A percentile compares a stretch with the other conserved stretches of the same genome.
These are phyloP conservation scores for Geotrypetes seraphini DNA, from an alignment of 2,797 vertebrate genomes.

Conservation along the genomic window DNA sequence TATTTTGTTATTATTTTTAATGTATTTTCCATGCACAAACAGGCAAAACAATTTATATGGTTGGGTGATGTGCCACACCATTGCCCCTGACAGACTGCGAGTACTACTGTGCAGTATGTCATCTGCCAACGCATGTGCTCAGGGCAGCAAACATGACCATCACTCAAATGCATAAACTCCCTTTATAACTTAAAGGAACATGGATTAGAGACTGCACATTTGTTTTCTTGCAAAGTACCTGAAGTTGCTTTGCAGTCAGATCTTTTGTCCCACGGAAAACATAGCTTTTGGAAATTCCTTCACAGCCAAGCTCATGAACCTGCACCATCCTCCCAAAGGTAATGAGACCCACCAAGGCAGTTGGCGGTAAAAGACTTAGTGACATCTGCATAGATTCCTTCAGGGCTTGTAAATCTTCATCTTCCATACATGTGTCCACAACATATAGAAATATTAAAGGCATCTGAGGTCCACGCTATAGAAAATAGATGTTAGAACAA, in stretches of 20 bases:
- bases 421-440: constrained; percentile 96
- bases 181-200: no score
- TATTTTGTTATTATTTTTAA: no score
- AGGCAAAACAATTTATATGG: no score
- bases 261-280: constrained; percentile 94
- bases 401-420: constrained; percentile 90
- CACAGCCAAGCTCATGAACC: constrained; percentile 90
- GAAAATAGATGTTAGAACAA: constrained; percentile 10
- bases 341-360: constrained; percentile 86
- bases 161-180: no score
- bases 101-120: no score
- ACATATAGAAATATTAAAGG: constrained; percentile 92
- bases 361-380: constrained; percentile 82
- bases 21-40: no score
- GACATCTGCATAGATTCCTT: constrained; percentile 97
- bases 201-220: no score
- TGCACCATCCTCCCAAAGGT: constrained; percentile 96
- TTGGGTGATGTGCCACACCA: no score
- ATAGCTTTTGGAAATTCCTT: constrained; percentile 94
- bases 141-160: no score
- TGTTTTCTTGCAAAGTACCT: constrained; percentile 56
- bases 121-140: no score
- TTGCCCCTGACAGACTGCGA: no score
- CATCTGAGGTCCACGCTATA: constrained; percentile 88
- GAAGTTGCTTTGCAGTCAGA: constrained; percentile 83